Base-by-base conservation (phyloP, 2,113 vertebrate genomes). In the Sebastes schlegelii region DNA sequence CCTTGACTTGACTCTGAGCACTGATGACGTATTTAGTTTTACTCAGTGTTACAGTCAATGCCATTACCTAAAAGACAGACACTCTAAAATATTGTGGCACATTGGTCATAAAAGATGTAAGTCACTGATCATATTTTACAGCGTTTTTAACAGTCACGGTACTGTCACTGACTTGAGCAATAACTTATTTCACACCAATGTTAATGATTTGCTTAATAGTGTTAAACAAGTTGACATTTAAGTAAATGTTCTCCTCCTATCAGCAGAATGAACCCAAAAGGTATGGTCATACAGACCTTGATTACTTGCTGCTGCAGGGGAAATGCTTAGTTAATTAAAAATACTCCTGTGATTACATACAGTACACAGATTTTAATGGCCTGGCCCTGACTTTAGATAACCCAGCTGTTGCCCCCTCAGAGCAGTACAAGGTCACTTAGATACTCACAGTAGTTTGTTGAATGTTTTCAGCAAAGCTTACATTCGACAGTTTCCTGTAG, bases 351-450 rank as follows among this genome's bases (percentile, higher is more conserved):
- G 23, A 74, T 82, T 71, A 69, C 23, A 43, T 23, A 45, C 40
- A 60, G 62, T 16, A 13, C 10, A 54, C 67, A 55, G 74, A 66
- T 46, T 75, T 63, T 58, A 8, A 23, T 1, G 21, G 49, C 19
- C 43, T 23, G 69, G 65, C 62, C 45, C 40, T 71, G 74, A 68
- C 71, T 78, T 79, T 8, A 61, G 70, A 87, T 65, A 76, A 45
- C n/a, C 11, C 12, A 83, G 77, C 58, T 34, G 52, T 40, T 88
- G 63, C 48, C 64, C 26, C 51, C 12, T 80, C 57, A 66, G 46
- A 75, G 64, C 55, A 72, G 40, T 21, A 4, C 73, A 77, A 83
- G 79, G 82, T 80, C 52, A 73, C 69, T 46, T 1, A 4, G 43
- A 80, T 68, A 87, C 77, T 82, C 51, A 10, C 23, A 55, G 58